phyloP scores from a whole-genome alignment of 2,797 vertebrate genomes.

The Scomberomorus guttatus region DNA sequence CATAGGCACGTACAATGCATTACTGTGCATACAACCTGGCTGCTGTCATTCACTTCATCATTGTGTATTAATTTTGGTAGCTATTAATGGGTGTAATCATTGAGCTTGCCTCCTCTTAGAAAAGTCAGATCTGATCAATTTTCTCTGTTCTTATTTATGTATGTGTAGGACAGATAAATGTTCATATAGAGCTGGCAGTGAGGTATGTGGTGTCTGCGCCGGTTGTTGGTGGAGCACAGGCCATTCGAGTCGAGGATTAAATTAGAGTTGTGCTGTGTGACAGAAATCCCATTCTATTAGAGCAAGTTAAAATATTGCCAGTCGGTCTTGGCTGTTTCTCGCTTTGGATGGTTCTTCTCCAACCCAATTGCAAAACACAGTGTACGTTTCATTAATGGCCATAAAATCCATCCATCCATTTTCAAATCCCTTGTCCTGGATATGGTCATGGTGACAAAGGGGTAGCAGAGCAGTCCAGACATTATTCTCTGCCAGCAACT shows the following conservation, averaged over 20 bases:
- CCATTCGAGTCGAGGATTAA: slow-evolving; percentile 50
- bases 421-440: slow-evolving; percentile 17
- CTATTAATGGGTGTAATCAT: slow-evolving; percentile 37
- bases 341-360: slow-evolving; percentile 26
- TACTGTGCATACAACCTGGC: slow-evolving; percentile 67
- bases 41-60: slow-evolving; percentile 49
- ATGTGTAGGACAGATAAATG: slow-evolving; percentile 11
- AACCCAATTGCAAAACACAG: slow-evolving; percentile 28
- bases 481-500: slow-evolving; percentile 14
- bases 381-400: slow-evolving; percentile 30
- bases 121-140: slow-evolving; percentile 41
- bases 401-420: slow-evolving; percentile 20
- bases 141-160: slow-evolving; percentile 33
- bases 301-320: slow-evolving; percentile 61
- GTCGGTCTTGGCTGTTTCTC: slow-evolving; percentile 41
- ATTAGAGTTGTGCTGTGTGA: slow-evolving; percentile 56
- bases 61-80: slow-evolving; percentile 54
- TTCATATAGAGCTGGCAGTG: background rate
- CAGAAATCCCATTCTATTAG: slow-evolving; percentile 60
- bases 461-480: background rate
- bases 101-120: slow-evolving; percentile 28
- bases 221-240: slow-evolving; percentile 40
- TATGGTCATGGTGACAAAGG: slow-evolving; percentile 9
- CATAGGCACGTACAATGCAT: slow-evolving; percentile 59
- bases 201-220: slow-evolving; percentile 34